Evolutionary conservation across 2,888 invertebrate genomes (phyloP).

Genomic region (Drosophila macrospina): DNA sequence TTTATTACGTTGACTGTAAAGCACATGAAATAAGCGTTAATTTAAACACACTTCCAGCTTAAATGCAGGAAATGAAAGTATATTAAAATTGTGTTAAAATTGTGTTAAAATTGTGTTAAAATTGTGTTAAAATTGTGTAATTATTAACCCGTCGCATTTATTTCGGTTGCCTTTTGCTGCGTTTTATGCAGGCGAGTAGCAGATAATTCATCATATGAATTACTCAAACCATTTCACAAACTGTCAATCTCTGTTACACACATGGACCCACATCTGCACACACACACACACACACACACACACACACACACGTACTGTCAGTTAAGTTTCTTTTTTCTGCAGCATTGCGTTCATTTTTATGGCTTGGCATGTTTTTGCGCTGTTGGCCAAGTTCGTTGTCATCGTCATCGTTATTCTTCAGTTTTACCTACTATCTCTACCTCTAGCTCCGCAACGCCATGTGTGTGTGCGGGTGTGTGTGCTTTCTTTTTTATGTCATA

Average conservation of each 20-base stretch:
- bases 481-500: conserved; percentile 37
- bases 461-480: conserved; percentile 35
- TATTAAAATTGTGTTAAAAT: conserved; percentile 18
- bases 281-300: conserved; percentile 4
- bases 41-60: neutral
- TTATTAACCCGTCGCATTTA: conserved; percentile 14
- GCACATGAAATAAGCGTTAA: neutral
- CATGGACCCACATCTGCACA: conserved; percentile 27
- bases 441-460: conserved; percentile 41
- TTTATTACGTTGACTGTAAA: neutral
- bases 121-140: conserved; percentile 14
- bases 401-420: conserved; percentile 33
- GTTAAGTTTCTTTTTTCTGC: conserved; percentile 34
- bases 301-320: conserved; percentile 10
- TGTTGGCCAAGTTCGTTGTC: conserved; percentile 41
- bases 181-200: conserved; percentile 13
- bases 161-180: conserved; percentile 1
- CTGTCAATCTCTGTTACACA: conserved; percentile 63
- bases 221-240: conserved; percentile 70
- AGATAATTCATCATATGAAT: conserved; percentile 67
- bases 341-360: conserved; percentile 59
- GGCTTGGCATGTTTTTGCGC: conserved; percentile 54
- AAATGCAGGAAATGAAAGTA: neutral
- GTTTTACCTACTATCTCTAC: conserved; percentile 1
- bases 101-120: conserved; percentile 11